phyloP scores from a whole-genome alignment of 1,140 invertebrate species.

The Drosophila azteca region DNA sequence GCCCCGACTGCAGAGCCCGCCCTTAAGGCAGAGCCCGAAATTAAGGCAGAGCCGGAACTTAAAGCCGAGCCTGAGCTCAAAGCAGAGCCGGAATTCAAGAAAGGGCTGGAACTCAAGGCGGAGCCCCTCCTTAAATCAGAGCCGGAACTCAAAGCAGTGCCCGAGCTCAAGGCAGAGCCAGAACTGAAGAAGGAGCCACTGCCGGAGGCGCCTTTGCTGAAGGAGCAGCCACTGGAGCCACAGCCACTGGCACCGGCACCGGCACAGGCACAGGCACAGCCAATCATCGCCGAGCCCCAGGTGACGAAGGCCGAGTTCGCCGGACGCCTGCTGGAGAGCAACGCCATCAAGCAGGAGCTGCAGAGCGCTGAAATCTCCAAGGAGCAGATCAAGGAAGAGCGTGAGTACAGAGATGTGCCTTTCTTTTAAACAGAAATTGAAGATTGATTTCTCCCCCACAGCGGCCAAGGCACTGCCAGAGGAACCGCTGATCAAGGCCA shows the following conservation, averaged over 20 bases:
- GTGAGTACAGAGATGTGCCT: slow-evolving; percentile 29
- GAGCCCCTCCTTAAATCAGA: slow-evolving; percentile 20
- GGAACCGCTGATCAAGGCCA: slow-evolving; percentile 46
- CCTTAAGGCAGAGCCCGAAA: slow-evolving; percentile 32
- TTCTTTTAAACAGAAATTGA: neutral
- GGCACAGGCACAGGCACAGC: slow-evolving; percentile 46
- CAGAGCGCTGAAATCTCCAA: slow-evolving; percentile 27
- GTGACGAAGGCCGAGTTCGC: slow-evolving; percentile 60
- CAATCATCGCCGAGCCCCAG: slow-evolving; percentile 43
- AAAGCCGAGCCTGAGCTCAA: no score
- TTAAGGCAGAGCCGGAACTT: slow-evolving; percentile 19
- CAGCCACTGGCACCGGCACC: slow-evolving; percentile 28
- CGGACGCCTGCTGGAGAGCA: slow-evolving; percentile 61
- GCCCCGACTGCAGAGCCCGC: slow-evolving; percentile 26
- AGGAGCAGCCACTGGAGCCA: slow-evolving; percentile 50
- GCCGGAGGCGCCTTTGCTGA: slow-evolving; percentile 50
- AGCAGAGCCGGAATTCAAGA: neutral
- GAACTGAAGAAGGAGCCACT: slow-evolving; percentile 15
- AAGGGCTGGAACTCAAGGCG: slow-evolving; percentile 8
- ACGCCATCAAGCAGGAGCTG: slow-evolving; percentile 57
- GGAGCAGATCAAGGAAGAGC: slow-evolving; percentile 51
- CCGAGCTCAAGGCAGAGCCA: slow-evolving; percentile 29
- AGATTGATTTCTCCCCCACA: neutral
- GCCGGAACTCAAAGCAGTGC: neutral
- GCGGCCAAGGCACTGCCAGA: slow-evolving; percentile 31